These are phyloP conservation scores for Embiotoca jacksoni DNA, from an alignment of 2,113 vertebrate species.

Conservation along the genomic window DNA sequence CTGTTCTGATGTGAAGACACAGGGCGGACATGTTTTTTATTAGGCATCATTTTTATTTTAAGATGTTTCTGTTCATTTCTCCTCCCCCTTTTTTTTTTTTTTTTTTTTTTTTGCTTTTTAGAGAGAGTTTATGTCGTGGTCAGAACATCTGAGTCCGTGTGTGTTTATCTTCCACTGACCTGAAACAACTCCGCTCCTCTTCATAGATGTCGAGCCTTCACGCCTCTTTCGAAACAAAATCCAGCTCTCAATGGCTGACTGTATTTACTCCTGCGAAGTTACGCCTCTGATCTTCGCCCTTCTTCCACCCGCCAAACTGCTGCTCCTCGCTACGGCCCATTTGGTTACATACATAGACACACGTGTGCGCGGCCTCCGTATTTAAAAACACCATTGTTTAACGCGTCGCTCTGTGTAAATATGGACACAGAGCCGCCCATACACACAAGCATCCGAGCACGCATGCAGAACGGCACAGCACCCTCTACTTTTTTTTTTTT, in stretches of 20 bases:
- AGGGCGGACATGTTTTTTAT: neutral
- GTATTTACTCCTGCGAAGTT: slow-evolving; percentile 45
- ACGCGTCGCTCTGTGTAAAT: slow-evolving; percentile 46
- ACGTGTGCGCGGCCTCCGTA: slow-evolving; percentile 42
- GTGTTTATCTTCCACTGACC: slow-evolving; percentile 58
- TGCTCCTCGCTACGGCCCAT: slow-evolving; percentile 58
- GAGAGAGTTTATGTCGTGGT: slow-evolving; percentile 26
- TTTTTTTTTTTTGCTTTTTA: slow-evolving; percentile 12
- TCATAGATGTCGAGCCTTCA: slow-evolving; percentile 34
- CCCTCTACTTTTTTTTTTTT: slow-evolving; percentile 2
- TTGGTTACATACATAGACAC: slow-evolving; percentile 65
- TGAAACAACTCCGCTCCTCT: slow-evolving; percentile 45
- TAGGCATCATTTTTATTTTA: slow-evolving; percentile 13
- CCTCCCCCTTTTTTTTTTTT: neutral
- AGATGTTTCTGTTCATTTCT: slow-evolving; percentile 10
- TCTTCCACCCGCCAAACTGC: slow-evolving; percentile 37
- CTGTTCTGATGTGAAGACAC: neutral
- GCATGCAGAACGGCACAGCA: slow-evolving; percentile 38
- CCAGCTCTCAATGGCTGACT: slow-evolving; percentile 63
- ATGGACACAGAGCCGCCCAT: slow-evolving; percentile 36
- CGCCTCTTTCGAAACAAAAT: slow-evolving; percentile 44
- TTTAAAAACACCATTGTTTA: slow-evolving; percentile 1
- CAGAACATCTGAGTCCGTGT: slow-evolving; percentile 45
- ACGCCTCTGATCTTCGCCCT: slow-evolving; percentile 39
- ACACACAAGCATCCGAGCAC: slow-evolving; percentile 42